phyloP scores from a whole-genome alignment of 2,113 vertebrate species.

The Corythornis cristatus region DNA sequence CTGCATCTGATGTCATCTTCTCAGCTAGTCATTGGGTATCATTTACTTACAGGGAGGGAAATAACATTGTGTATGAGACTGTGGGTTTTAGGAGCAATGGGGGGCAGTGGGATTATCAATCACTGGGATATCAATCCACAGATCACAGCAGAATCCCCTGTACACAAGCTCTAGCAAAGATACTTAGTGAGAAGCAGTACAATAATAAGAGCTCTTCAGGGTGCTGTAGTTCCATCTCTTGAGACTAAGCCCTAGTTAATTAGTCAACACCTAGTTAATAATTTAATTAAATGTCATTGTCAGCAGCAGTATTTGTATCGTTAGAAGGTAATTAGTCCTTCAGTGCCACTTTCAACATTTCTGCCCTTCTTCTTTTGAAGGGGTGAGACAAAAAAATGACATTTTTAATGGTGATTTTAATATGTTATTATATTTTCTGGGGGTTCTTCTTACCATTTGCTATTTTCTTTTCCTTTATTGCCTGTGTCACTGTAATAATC shows the following conservation, averaged over 20 bases:
- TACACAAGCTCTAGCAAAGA: neutral
- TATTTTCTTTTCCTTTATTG: neutral
- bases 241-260: neutral
- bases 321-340: neutral
- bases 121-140: neutral
- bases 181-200: neutral
- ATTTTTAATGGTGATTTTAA: neutral
- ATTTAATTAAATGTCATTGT: conserved; percentile 33
- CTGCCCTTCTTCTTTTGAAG: neutral
- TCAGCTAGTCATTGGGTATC: neutral
- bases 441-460: neutral
- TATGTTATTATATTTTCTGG: neutral
- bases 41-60: neutral
- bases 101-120: neutral
- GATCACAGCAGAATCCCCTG: neutral
- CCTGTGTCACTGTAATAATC: neutral
- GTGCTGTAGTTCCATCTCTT: neutral
- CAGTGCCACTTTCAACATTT: neutral
- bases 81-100: neutral
- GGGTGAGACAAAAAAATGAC: neutral
- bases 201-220: neutral
- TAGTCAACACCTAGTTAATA: conserved; percentile 36
- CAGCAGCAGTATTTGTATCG: neutral
- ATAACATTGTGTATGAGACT: neutral
- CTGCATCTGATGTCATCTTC: neutral